These are phyloP conservation scores for Drosophila setifemur DNA, from an alignment of 1,140 invertebrate genomes.

Conservation along the genomic window DNA sequence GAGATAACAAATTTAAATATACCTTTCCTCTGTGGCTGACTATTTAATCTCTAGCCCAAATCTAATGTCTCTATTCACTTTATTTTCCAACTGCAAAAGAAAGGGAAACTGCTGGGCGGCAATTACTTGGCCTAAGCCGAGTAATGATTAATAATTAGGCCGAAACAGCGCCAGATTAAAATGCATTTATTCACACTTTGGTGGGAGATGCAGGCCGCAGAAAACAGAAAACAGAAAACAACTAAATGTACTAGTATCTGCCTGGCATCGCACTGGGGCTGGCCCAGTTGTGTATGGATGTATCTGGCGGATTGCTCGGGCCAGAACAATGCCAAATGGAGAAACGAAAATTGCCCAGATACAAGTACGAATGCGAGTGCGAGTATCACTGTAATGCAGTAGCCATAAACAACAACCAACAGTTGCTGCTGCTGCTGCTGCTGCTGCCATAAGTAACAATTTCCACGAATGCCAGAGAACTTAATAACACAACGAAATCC, in stretches of 20 bases:
- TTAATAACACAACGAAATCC: slow-evolving; percentile 75
- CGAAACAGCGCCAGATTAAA: slow-evolving; percentile 34
- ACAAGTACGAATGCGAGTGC: slow-evolving; percentile 6
- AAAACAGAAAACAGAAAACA: neutral
- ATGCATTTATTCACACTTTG: slow-evolving; percentile 71
- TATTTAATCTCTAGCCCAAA: neutral
- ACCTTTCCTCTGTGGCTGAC: slow-evolving; percentile 1
- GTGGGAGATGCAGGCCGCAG: slow-evolving; percentile 21
- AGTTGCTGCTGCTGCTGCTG: too few relatives aligned
- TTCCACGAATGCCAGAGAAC: slow-evolving; percentile 71
- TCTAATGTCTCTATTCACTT: slow-evolving; percentile 33
- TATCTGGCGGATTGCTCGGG: slow-evolving; percentile 11
- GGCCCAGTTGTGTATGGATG: slow-evolving; percentile 21
- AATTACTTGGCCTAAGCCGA: slow-evolving; percentile 34
- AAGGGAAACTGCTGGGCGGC: slow-evolving; percentile 18
- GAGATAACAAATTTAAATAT: too few relatives aligned
- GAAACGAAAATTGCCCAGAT: slow-evolving; percentile 28
- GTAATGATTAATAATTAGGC: slow-evolving; percentile 51
- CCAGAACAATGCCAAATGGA: slow-evolving; percentile 57
- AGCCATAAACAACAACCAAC: slow-evolving; percentile 41
- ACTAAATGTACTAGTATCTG: slow-evolving; percentile 11
- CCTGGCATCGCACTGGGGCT: slow-evolving; percentile 20
- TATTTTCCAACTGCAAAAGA: slow-evolving; percentile 1
- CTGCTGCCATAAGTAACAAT: slow-evolving; percentile 58
- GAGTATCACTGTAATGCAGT: slow-evolving; percentile 64